phyloP scores from a whole-genome alignment of 2,797 vertebrate genomes.

The Denticeps clupeoides region DNA sequence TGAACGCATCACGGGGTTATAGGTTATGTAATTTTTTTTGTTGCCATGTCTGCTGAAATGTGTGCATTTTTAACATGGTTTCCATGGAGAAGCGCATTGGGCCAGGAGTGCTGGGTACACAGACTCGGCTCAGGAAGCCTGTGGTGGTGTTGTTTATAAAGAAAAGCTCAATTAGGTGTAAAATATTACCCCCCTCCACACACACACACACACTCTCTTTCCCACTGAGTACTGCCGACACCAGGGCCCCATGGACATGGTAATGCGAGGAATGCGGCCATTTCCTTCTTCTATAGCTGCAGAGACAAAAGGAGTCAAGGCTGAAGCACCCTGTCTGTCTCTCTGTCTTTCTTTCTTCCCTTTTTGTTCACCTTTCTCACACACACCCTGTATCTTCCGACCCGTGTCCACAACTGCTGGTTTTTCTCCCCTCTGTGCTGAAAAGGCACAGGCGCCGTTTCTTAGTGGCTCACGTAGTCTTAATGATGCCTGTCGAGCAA shows the following conservation, averaged over 20 bases:
- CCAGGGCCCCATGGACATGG: slow-evolving; percentile 62
- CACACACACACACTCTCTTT: slow-evolving; percentile 17
- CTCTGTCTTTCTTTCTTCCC: background rate
- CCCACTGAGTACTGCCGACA: slow-evolving; percentile 36
- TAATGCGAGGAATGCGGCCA: slow-evolving; percentile 71
- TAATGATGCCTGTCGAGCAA: too few relatives aligned
- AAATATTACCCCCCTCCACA: slow-evolving; percentile 20
- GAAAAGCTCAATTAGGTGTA: slow-evolving; percentile 35
- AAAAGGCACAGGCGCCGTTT: too few relatives aligned
- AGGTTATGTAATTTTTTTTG: slow-evolving; percentile 7
- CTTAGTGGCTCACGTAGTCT: too few relatives aligned
- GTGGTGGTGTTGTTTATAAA: slow-evolving; percentile 35
- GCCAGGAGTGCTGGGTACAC: slow-evolving; percentile 12
- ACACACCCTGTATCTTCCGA: too few relatives aligned
- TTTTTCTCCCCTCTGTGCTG: too few relatives aligned
- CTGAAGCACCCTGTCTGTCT: slow-evolving; percentile 16
- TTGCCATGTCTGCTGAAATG: slow-evolving; percentile 11
- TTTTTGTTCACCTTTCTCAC: background rate
- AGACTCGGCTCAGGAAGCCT: slow-evolving; percentile 9
- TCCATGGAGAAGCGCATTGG: slow-evolving; percentile 6
- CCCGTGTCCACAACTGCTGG: too few relatives aligned
- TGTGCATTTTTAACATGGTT: slow-evolving; percentile 10
- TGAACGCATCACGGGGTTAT: too few relatives aligned
- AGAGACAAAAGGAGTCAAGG: slow-evolving; percentile 60
- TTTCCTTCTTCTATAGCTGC: slow-evolving; percentile 66